Evolutionary conservation across 2,888 invertebrate genomes (phyloP).

Genomic region (Erpobdella octoculata): DNA sequence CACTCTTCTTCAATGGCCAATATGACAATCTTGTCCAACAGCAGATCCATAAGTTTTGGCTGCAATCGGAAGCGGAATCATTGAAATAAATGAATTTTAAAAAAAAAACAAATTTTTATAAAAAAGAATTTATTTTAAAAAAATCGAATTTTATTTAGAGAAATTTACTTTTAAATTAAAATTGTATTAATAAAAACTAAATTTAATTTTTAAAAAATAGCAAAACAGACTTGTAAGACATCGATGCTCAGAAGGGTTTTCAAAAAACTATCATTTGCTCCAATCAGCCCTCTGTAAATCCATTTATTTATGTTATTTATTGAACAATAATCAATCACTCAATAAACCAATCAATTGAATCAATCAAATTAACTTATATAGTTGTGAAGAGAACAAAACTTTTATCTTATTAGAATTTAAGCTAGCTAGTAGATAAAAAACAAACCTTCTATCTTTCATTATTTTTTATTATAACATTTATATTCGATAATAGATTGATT

Average conservation of each 20-base stretch:
- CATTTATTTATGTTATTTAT: no score
- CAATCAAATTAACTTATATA: no score
- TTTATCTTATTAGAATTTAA: no score
- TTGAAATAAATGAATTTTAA: not conserved
- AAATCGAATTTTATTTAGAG: not conserved
- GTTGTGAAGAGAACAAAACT: no score
- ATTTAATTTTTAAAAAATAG: not conserved
- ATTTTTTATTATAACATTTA: no score
- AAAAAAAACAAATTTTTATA: not conserved
- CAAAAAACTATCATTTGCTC: slow-evolving; percentile 1
- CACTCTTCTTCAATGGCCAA: not conserved
- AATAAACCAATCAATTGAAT: no score
- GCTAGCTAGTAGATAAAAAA: no score
- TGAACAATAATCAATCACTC: no score
- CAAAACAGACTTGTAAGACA: not conserved
- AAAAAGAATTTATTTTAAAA: not conserved
- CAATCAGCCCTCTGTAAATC: not conserved
- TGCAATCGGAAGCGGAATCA: not conserved
- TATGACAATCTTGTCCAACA: not conserved
- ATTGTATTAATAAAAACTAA: not conserved
- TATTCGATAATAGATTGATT: no score
- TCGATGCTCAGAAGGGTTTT: not conserved
- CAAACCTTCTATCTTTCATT: no score
- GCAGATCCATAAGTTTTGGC: not conserved
- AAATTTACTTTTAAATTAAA: not conserved